These are phyloP conservation scores for Gadus chalcogrammus DNA, from an alignment of 2,113 vertebrate species.

Conservation along the genomic window DNA sequence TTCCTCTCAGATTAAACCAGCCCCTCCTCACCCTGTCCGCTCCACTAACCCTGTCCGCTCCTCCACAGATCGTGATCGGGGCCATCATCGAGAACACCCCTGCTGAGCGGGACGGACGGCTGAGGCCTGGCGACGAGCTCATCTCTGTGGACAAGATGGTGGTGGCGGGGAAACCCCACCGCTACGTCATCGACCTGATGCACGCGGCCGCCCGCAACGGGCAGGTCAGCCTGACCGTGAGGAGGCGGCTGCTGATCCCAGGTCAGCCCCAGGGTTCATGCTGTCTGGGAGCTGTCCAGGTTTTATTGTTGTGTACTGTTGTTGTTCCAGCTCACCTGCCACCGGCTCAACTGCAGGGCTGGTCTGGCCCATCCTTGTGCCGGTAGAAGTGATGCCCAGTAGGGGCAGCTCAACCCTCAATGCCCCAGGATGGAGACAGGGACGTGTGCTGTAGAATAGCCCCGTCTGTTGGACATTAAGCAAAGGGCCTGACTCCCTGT, in stretches of 20 bases:
- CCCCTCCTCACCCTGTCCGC: constrained; percentile 28
- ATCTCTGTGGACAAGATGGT: constrained; percentile 97
- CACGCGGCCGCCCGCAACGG: constrained; percentile 94
- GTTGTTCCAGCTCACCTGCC: background rate
- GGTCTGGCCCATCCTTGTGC: no score
- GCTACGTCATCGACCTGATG: constrained; percentile 98
- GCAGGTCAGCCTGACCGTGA: constrained; percentile 96
- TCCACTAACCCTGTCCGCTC: constrained; percentile 52
- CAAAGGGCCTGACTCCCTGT: no score
- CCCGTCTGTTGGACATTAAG: no score
- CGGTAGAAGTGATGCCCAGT: no score
- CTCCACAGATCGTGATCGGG: constrained; percentile 92
- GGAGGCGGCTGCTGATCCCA: constrained; percentile 85
- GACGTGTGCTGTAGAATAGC: no score
- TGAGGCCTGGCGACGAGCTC: constrained; percentile 93
- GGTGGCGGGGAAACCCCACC: constrained; percentile 95
- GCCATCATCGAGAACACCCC: constrained; percentile 98
- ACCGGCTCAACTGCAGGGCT: no score
- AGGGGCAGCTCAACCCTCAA: no score
- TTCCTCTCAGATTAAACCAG: no score
- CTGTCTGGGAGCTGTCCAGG: no score
- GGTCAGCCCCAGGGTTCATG: constrained; percentile 67
- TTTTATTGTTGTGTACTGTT: background rate
- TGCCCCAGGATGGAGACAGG: no score
- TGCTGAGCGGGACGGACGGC: constrained; percentile 92